Evolutionary conservation across 2,888 invertebrate genomes (phyloP).

Genomic region (Epsilonema sp.): DNA sequence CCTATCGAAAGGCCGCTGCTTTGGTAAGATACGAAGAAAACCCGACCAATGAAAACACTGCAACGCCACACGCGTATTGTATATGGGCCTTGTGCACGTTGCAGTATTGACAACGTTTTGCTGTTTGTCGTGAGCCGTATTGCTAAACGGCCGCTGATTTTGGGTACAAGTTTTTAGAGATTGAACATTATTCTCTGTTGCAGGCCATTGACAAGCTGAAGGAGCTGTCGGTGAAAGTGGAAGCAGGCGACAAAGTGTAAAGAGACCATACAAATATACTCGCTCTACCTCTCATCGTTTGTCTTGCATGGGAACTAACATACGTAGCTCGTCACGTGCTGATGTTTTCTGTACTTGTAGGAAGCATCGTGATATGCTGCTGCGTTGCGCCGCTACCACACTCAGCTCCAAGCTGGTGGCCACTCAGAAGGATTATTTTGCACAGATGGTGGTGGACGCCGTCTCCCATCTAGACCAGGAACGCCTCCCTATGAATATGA

Average conservation of each 20-base stretch:
- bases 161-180: too few relatives aligned
- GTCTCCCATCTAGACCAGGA: slow-evolving; percentile 63
- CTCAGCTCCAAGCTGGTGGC: slow-evolving; percentile 91
- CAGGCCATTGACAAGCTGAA: slow-evolving; percentile 62
- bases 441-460: slow-evolving; percentile 91
- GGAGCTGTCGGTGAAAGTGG: slow-evolving; percentile 48
- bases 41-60: too few relatives aligned
- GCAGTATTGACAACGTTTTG: too few relatives aligned
- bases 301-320: not conserved
- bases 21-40: too few relatives aligned
- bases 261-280: slow-evolving; percentile 1
- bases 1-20: slow-evolving; percentile 61
- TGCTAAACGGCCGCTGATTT: slow-evolving; percentile 8
- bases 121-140: not conserved
- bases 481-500: slow-evolving; percentile 85
- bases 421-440: slow-evolving; percentile 82
- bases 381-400: slow-evolving; percentile 79
- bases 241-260: slow-evolving; percentile 18
- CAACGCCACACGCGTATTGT: too few relatives aligned
- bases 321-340: not conserved
- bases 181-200: too few relatives aligned
- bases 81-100: too few relatives aligned
- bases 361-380: slow-evolving; percentile 33
- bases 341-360: slow-evolving; percentile 3
- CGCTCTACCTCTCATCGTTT: not conserved